Percentiles rank a stretch among this genome's conserved stretches.
Evolutionary conservation across 2,797 vertebrate genomes (phyloP).

Genomic region (Petrocephalus sullivani): DNA sequence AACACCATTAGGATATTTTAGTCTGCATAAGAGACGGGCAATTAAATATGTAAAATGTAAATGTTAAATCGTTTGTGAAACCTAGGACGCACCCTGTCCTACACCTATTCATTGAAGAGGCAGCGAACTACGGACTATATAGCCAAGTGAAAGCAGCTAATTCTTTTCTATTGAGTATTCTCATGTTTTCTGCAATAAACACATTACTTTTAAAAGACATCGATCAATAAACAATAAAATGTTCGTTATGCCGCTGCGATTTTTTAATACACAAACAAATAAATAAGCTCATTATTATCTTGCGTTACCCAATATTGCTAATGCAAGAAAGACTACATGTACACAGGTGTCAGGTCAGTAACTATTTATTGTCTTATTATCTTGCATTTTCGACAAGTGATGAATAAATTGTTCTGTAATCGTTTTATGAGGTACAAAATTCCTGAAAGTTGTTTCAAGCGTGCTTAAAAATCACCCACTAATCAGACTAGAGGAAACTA

Average conservation of each 20-base stretch:
- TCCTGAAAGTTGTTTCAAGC: neutral
- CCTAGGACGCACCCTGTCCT: neutral
- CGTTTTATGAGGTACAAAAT: neutral
- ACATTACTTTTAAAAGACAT: neutral
- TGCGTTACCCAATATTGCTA: neutral
- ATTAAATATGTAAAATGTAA: neutral
- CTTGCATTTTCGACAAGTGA: neutral
- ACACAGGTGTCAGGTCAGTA: slow-evolving; percentile 2
- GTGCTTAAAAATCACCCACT: neutral
- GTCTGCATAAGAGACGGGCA: neutral
- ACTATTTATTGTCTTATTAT: neutral
- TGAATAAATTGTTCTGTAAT: neutral
- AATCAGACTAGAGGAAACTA: neutral
- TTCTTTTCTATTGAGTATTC: neutral
- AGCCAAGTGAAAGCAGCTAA: neutral
- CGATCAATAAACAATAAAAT: neutral
- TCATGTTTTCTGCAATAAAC: neutral
- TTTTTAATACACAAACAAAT: neutral
- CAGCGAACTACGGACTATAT: neutral
- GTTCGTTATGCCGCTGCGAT: neutral
- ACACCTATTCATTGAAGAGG: neutral
- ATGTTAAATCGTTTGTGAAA: neutral
- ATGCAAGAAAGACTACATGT: neutral
- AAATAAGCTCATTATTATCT: neutral
- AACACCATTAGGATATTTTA: neutral